Evolutionary conservation across 1,140 invertebrate genomes (phyloP), one percentile per base, ranked within the genome.

Genomic region (Ptiloglossa arizonensis): DNA sequence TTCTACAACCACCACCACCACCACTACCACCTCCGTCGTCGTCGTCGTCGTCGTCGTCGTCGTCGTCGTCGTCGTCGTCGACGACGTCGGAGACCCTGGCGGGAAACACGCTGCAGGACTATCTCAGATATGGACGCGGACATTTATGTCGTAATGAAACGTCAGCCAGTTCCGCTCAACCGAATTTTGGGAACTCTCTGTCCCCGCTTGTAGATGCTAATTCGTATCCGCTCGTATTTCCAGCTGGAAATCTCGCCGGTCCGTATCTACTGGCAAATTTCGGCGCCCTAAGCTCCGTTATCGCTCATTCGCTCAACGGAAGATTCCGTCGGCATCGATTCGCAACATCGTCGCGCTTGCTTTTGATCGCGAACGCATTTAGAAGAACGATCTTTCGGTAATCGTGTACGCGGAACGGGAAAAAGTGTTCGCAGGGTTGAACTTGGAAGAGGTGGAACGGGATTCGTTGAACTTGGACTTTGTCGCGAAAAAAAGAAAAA

Each of bases 131-230:
- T 73, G 59, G 59, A 73, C 72, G 59, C 73, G 82, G 73, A 73
- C 79, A 67, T 81, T 85, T 78, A 78, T 73, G 73, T 67, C 79
- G 72, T 85, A 78, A 85, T 80, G 79, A 83, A 85, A 81, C 82
- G 78, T 74, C 78, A 59, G 48, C 41, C 52, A 54, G 63, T 69
- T 56, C 48, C 63, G 66, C 59, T 44, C 77, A 67, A 75, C 62
- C 60, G 71, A 74, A 63, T 79, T 74, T 74, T 66, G n/a, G 54
- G 52, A 74, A 48, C 60, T 74, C 70, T 64, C 71, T 48, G 48
- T 57, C 48, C 27, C 38, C 54, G 71, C 44, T 74, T 66, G 70
- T 67, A 67, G 71, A 79, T 79, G 77, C 70, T 79, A 79, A 79
- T 79, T 66, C 77, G 52, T 50, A 66, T 72, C 77, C 54, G 52